Conservation (phyloP, 2,888 invertebrate species). For the Callyntrura guangdongensis region DNA sequence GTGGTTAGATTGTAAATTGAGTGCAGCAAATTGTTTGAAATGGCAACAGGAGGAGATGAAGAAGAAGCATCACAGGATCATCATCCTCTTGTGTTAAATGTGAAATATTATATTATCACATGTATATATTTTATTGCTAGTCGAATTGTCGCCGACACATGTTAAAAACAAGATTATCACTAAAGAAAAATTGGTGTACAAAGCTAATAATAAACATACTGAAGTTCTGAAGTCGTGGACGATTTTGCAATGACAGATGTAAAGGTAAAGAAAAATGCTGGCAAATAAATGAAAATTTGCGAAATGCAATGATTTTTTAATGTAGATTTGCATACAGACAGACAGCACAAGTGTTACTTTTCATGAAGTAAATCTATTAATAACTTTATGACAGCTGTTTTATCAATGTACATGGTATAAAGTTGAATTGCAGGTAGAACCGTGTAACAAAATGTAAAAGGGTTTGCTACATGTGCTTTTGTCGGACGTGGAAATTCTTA, state of each 20-base stretch:
- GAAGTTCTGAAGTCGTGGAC: background rate
- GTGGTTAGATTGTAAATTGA: constrained; percentile 40
- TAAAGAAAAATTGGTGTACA: background rate
- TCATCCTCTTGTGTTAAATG: background rate
- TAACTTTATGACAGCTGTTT: background rate
- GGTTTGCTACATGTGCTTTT: no score
- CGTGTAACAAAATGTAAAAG: no score
- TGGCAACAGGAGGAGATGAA: background rate
- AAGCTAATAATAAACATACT: background rate
- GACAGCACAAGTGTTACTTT: background rate
- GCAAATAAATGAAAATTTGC: background rate
- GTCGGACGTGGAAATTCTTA: no score
- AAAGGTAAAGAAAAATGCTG: background rate
- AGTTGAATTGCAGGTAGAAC: no score
- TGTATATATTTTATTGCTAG: background rate
- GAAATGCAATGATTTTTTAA: background rate
- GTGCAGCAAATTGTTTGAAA: constrained; percentile 13
- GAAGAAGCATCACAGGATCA: background rate
- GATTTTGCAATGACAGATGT: background rate
- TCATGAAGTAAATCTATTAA: background rate
- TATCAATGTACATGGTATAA: no score
- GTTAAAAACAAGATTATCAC: no score
- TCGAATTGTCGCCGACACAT: background rate
- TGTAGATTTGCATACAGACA: background rate
- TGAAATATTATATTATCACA: background rate